phyloP scores from a whole-genome alignment of 2,888 invertebrate species.

The Epinotia demarniana region DNA sequence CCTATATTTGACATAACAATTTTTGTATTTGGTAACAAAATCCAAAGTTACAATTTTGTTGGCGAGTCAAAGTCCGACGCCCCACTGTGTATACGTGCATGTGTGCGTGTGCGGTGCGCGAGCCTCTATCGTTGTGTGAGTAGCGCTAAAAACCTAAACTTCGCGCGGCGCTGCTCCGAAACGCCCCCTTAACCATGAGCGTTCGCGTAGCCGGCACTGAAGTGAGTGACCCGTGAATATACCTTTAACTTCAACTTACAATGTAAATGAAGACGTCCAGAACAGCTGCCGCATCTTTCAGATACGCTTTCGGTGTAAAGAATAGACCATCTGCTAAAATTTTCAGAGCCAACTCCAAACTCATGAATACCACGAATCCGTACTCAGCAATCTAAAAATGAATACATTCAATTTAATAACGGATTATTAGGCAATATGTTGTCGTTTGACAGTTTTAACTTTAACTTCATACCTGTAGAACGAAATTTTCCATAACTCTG shows the following conservation, averaged over 20 bases:
- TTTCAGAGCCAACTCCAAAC: slow-evolving; percentile 97
- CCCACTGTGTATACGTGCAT: too few species aligned
- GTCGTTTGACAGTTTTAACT: not conserved
- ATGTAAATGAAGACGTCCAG: slow-evolving; percentile 99
- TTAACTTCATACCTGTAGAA: slow-evolving; percentile 86
- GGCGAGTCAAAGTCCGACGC: too few species aligned
- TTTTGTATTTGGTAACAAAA: too few species aligned
- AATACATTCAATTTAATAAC: not conserved
- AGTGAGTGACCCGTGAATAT: too few species aligned
- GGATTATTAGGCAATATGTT: not conserved
- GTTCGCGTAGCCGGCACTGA: too few species aligned
- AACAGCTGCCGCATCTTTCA: slow-evolving; percentile 98
- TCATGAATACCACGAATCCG: slow-evolving; percentile 99
- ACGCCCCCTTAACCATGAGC: too few species aligned
- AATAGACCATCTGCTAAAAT: slow-evolving; percentile 98
- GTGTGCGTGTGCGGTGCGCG: too few species aligned
- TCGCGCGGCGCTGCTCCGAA: too few species aligned
- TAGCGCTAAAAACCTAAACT: too few species aligned
- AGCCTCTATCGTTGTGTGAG: too few species aligned
- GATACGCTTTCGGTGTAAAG: slow-evolving; percentile 99
- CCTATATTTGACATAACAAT: too few species aligned
- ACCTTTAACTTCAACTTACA: slow-evolving; percentile 82
- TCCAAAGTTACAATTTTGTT: too few species aligned
- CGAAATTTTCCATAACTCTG: slow-evolving; percentile 97
- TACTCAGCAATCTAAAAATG: slow-evolving; percentile 93